Conservation (phyloP, 2,113 vertebrate species). For the Aviceda subcristata region DNA sequence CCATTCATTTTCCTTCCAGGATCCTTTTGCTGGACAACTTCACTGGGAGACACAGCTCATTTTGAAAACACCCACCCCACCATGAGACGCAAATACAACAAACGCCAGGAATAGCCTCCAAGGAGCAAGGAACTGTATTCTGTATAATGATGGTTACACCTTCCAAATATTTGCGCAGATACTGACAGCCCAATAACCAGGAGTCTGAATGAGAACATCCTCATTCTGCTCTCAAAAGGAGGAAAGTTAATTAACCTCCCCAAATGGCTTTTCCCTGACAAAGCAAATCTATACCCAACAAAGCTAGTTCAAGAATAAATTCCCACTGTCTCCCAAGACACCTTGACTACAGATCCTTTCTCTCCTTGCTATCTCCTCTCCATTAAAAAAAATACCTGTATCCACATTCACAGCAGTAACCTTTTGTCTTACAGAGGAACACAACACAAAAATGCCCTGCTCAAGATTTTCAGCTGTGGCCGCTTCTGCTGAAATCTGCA, state of each 20-base stretch:
- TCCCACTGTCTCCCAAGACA: background rate
- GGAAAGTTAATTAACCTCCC: constrained; percentile 52
- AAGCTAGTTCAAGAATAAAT: constrained; percentile 45
- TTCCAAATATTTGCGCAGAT: constrained; percentile 1
- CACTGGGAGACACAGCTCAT: background rate
- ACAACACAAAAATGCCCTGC: background rate
- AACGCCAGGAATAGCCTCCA: background rate
- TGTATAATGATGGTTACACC: background rate
- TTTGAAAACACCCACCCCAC: background rate
- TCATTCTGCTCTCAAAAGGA: background rate
- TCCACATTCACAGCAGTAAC: background rate
- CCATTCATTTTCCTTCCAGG: background rate
- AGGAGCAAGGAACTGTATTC: background rate
- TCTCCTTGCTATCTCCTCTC: background rate
- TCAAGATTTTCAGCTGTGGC: background rate
- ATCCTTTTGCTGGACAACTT: background rate
- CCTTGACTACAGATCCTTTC: background rate
- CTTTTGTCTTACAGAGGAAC: background rate
- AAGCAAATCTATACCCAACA: constrained; percentile 31
- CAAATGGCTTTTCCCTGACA: constrained; percentile 35
- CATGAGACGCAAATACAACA: background rate
- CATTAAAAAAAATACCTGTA: background rate
- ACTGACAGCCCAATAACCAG: background rate
- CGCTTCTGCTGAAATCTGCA: background rate
- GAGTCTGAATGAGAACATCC: background rate